Conservation (phyloP, 2,797 vertebrate genomes). For the Tolypeutes matacus region DNA sequence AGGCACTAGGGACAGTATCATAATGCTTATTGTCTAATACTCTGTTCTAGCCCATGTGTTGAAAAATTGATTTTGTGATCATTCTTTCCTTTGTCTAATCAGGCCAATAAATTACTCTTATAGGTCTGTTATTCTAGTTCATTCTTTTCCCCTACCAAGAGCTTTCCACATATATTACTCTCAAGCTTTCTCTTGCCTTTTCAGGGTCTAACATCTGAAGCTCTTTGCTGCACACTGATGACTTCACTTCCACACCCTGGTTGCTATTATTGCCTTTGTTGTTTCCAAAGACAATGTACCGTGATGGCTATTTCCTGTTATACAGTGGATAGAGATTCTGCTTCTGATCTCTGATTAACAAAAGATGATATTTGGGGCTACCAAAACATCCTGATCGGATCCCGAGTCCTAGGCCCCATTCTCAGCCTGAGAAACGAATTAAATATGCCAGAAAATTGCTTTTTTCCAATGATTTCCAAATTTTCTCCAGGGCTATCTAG, state of each 20-base stretch:
- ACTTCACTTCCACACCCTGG: not conserved
- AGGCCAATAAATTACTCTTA: conserved; percentile 75
- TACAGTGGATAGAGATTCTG: not conserved
- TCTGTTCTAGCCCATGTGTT: conserved; percentile 9
- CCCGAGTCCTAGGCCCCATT: conserved; percentile 21
- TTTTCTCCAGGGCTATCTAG: conserved; percentile 52
- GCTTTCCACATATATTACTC: not conserved
- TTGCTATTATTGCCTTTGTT: conserved; percentile 29
- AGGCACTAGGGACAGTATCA: not conserved
- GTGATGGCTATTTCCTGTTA: conserved; percentile 8
- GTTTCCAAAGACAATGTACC: conserved; percentile 10
- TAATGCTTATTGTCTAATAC: conserved; percentile 36
- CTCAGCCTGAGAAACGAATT: not conserved
- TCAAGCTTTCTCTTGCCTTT: not conserved
- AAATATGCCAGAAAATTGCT: conserved; percentile 66
- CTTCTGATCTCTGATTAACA: conserved; percentile 47
- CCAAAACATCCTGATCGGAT: conserved; percentile 25
- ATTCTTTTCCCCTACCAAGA: conserved; percentile 53
- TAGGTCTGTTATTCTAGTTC: conserved; percentile 65
- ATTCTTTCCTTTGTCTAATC: conserved; percentile 77
- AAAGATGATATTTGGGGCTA: conserved; percentile 37
- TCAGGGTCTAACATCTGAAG: conserved; percentile 5
- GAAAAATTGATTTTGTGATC: conserved; percentile 78
- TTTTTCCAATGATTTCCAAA: conserved; percentile 57
- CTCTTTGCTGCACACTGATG: not conserved